Evolutionary conservation across 1,140 invertebrate genomes (phyloP), one percentile per base, ranked within the genome.

Genomic region (Callitettix versicolor): DNA sequence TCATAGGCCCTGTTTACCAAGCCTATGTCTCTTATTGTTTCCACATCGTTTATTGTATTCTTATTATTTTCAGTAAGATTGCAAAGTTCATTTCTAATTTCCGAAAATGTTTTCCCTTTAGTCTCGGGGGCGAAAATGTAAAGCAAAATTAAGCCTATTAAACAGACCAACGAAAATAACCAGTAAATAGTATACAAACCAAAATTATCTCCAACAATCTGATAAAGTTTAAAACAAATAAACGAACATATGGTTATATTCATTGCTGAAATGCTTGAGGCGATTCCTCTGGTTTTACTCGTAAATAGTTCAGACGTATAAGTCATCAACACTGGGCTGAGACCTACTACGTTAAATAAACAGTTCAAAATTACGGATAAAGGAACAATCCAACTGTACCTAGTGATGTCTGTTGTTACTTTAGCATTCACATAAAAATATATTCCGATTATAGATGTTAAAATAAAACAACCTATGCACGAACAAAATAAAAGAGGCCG

Each of bases 401-500:
- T 1, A 21, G 54, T 17, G 50, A 60, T 1, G 57, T 56, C 33
- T 55, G 64, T 3, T 76, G 58, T 18, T 68, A 47, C 62, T 68
- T 68, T 14, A 73, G 61, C 7, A 1, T 72, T 72, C 11, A 65
- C 62, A 42, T 65, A 62, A 61, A 78, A 76, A 53, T 75, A 71
- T 3, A 75, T 53, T 15, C 67, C 41, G 4, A 61, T 58, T n/a
- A 66, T 56, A 15, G 62, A 49, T 14, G 63, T 33, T 2, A 58
- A 58, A 11, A 61, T 51, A n/a, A 64, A 21, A 1, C 70, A 48
- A 56, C 58, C 58, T 33, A 61, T 30, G 7, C 55, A 50, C 15
- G 74, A 76, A 1, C 76, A 57, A 6, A 79, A 62, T 1, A 82
- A 65, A 9, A 82, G 67, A 34, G 75, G 68, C 48, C 75, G 71